These are phyloP conservation scores for Toxotes jaculatrix DNA, from an alignment of 2,113 vertebrate species.

Conservation along the genomic window DNA sequence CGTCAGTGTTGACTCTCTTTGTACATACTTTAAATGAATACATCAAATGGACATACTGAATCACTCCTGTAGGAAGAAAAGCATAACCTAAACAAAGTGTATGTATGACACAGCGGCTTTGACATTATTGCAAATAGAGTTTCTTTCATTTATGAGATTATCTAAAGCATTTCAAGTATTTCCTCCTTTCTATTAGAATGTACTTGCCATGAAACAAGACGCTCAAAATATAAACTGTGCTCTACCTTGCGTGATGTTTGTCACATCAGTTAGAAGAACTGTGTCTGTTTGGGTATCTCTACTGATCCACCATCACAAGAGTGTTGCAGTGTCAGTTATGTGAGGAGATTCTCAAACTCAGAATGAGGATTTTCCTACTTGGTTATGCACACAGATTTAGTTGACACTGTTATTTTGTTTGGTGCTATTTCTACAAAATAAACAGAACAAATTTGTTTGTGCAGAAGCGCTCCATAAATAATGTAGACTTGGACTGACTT, in stretches of 20 bases:
- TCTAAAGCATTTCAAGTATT: background rate
- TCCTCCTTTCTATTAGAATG: background rate
- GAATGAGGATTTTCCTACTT: conserved; percentile 3
- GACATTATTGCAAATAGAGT: background rate
- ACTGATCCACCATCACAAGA: conserved; percentile 1
- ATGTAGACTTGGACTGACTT: conserved; percentile 20
- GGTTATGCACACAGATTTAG: background rate
- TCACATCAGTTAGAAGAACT: background rate
- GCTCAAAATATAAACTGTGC: background rate
- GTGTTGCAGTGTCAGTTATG: background rate
- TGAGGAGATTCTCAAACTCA: conserved; percentile 1
- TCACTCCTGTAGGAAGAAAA: background rate
- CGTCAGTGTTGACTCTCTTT: background rate
- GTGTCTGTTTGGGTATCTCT: background rate
- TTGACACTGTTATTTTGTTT: conserved; percentile 29
- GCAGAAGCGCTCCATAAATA: conserved; percentile 30
- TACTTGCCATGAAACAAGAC: background rate
- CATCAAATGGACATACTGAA: background rate
- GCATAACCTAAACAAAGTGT: too few relatives aligned
- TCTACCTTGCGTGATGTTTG: background rate
- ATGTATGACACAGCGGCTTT: background rate
- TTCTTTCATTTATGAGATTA: background rate
- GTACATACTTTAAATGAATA: background rate
- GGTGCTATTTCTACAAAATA: conserved; percentile 17
- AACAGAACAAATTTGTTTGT: conserved; percentile 27